Evolutionary conservation across 2,797 vertebrate genomes (phyloP).

Genomic region (Hylomyscus alleni): DNA sequence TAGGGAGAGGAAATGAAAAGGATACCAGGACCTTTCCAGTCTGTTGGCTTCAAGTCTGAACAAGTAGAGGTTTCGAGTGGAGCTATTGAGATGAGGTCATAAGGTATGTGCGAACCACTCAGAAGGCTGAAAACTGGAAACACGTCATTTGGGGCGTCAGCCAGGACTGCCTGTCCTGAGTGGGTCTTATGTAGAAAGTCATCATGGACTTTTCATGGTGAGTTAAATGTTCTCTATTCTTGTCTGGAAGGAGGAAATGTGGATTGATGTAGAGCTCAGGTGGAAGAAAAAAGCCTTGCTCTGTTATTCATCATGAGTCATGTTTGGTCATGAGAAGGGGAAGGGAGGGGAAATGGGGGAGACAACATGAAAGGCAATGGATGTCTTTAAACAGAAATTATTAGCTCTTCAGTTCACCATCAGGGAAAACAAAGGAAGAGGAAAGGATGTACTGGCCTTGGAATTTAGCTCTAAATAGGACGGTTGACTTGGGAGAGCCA

Average conservation of each 20-base stretch:
- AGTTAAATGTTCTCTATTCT: conserved; percentile 37
- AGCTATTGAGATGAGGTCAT: neutral
- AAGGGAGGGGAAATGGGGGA: no score
- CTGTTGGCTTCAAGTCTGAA: conserved; percentile 17
- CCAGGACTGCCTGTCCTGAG: neutral
- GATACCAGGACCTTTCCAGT: neutral
- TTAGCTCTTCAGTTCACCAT: neutral
- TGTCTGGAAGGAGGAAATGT: neutral
- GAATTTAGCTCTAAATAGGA: conserved; percentile 13
- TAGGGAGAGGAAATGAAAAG: neutral
- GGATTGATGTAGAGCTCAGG: neutral
- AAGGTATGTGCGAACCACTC: neutral
- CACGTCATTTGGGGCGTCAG: neutral
- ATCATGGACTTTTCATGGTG: neutral
- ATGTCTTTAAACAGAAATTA: conserved; percentile 27
- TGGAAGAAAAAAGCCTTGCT: neutral
- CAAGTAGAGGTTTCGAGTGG: conserved; percentile 2
- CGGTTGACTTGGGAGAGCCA: neutral
- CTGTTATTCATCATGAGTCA: neutral
- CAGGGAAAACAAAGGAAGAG: neutral
- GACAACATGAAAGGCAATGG: neutral
- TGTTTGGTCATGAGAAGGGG: neutral
- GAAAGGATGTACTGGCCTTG: neutral
- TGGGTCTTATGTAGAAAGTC: conserved; percentile 10
- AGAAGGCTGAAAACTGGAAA: neutral